Evolutionary conservation across 2,113 vertebrate genomes (phyloP), one percentile per base, ranked within the genome.

Genomic region (Nothobranchius furzeri): DNA sequence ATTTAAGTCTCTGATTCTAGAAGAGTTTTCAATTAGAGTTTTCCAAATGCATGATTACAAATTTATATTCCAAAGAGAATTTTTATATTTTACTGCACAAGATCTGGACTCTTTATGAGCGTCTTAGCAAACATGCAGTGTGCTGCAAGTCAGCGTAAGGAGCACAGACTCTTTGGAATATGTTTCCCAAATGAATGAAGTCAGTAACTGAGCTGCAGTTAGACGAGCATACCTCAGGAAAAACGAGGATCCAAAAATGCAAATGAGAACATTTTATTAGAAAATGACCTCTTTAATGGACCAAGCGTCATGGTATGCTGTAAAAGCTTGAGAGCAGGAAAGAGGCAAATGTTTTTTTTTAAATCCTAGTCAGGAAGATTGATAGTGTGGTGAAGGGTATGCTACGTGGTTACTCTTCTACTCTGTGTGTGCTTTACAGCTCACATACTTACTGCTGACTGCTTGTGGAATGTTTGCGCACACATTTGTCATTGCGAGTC

Each of bases 401-500:
- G 68, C 53, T 60, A 47, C 57, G 55, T 60, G 48, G 56, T 64
- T 75, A 54, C 45, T 78, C 59, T 50, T 58, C 0, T 8, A 50
- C 70, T 75, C 60, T 9, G 14, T 71, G 60, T 73, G 55, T 62
- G 20, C 57, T 71, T 51, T 54, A 53, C 30, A 54, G 52, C 68
- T 55, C 61, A 24, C 47, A 55, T 64, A 64, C 64, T 60, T 30
- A 37, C 53, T 51, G 49, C 5, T 17, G 37, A 15, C 59, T 50
- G 13, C 64, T 53, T 68, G 17, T 37, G 46, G 56, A 70, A 53
- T 65, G 58, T 85, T 49, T 82, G 73, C 8, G 8, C 73, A 50
- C 55, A 60, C 57, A 59, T 73, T 79, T 77, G 20, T 81, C 35
- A 75, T 71, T 70, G 50, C 46, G 63, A 58, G 71, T 64, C 53